Base-by-base conservation (phyloP, 1,140 invertebrate genomes). In the Euschistus heros region DNA sequence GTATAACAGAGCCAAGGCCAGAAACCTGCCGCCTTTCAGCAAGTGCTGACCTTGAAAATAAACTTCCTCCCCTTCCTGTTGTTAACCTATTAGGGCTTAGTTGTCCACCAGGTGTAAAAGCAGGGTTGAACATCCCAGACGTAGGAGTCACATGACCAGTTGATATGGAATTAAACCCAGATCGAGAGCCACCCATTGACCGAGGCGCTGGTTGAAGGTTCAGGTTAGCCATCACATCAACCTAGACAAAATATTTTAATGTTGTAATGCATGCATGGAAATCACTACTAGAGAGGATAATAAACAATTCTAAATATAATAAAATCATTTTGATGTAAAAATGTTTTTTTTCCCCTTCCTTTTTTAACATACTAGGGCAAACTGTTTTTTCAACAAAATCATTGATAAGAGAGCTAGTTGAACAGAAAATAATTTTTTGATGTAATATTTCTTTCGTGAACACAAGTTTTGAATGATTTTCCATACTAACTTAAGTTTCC, bases 31-130 rank as follows among this genome's bases (percentile, higher is more conserved):
- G 81, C 76, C 88, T 83, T 75, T 87, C 80, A 46, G 85, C 80
- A 74, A 89, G 87, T 71, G 84, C 80, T 73, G 87, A 81, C 74
- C 88, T 87, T 65, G 84, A 84, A 75, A 90, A 89, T 67, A 89
- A 81, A 62, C 77, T 75, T 63, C 82, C 74, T 64, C 65, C 71
- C 17, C 69, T 68, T 67, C 74, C 71, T 13, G 70, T 66, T 20
- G 69, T 69, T 59, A 75, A 65, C 65, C 74, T 63, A 64, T 83
- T 85, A 68, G 82, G 83, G 68, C 82, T 83, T 66, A 85, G 75
- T 73, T 83, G 81, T 66, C 77, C 80, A 71, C 80, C 80, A 70
- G 80, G 80, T 52, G 77, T 76, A 64, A 71, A 71, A 61, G 71
- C 70, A 66, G 78, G 77, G 66, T 78, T 78, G 71, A 84, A 83